Evolutionary conservation across 64 coral and sea anemone genomes (phyloP).

Genomic region (Platygyra sinensis): DNA sequence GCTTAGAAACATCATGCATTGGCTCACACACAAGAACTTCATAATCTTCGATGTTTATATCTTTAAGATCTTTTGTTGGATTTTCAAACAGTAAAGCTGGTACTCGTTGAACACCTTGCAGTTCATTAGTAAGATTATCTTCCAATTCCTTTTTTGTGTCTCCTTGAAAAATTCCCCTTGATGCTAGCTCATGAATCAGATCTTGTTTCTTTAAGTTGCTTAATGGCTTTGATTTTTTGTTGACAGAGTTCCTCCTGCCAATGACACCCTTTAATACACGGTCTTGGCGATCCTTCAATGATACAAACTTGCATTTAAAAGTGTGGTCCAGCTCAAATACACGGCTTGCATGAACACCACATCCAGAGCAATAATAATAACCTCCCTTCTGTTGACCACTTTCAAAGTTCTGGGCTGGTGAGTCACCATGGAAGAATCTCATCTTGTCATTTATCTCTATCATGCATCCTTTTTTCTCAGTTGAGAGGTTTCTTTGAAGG

Average conservation of each 20-base stretch:
- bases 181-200: background rate
- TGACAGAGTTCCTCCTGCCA: conserved; percentile 17
- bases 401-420: conserved; percentile 17
- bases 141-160: background rate
- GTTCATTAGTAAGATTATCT: background rate
- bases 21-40: conserved; percentile 39
- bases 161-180: background rate
- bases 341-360: conserved; percentile 13
- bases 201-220: conserved; percentile 25
- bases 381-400: conserved; percentile 37
- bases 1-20: conserved; percentile 36
- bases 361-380: conserved; percentile 50
- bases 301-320: background rate
- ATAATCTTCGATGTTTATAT: conserved; percentile 9
- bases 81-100: conserved; percentile 3
- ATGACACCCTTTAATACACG: background rate
- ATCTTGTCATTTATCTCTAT: conserved; percentile 22
- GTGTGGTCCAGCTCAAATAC: conserved; percentile 20
- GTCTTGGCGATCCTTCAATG: background rate
- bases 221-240: conserved; percentile 46
- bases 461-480: background rate
- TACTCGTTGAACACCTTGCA: conserved; percentile 15
- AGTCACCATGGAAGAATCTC: conserved; percentile 46
- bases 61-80: background rate
- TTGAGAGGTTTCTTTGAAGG: background rate